Percentiles rank a stretch among this genome's conserved stretches.
phyloP scores from a whole-genome alignment of 1,140 invertebrate genomes.

The Drosophila teissieri region DNA sequence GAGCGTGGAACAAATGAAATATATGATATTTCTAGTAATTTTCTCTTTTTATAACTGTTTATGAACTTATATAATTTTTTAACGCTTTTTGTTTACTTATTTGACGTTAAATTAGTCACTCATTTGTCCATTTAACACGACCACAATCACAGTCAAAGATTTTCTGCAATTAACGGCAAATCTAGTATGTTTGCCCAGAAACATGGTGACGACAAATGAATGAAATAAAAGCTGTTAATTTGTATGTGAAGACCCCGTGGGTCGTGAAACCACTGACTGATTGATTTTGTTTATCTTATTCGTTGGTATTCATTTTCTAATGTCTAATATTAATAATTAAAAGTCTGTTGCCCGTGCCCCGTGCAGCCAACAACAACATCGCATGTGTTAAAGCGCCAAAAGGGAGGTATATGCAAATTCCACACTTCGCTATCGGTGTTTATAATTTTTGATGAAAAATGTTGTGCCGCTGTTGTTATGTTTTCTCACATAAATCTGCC shows the following conservation, averaged over 20 bases:
- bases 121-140: constrained; percentile 42
- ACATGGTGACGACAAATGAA: constrained; percentile 33
- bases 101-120: constrained; percentile 38
- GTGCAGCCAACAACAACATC: constrained; percentile 19
- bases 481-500: constrained; percentile 81
- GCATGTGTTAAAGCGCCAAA: constrained; percentile 57
- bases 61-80: background rate
- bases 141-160: constrained; percentile 25
- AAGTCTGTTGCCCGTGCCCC: constrained; percentile 41
- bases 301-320: constrained; percentile 57
- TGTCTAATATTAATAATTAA: constrained; percentile 75
- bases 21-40: background rate
- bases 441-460: constrained; percentile 81
- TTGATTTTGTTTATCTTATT: constrained; percentile 64
- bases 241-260: constrained; percentile 34
- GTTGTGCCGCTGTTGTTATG: constrained; percentile 27
- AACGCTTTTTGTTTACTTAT: background rate
- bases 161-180: constrained; percentile 52
- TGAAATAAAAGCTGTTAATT: constrained; percentile 68
- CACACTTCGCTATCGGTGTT: constrained; percentile 53
- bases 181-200: constrained; percentile 29
- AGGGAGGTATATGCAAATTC: constrained; percentile 74
- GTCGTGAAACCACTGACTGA: constrained; percentile 59
- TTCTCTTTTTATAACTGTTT: background rate
- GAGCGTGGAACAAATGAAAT: too few species aligned